Base-by-base conservation (phyloP, 2,888 invertebrate genomes). In the Euplagia quadripunctaria region DNA sequence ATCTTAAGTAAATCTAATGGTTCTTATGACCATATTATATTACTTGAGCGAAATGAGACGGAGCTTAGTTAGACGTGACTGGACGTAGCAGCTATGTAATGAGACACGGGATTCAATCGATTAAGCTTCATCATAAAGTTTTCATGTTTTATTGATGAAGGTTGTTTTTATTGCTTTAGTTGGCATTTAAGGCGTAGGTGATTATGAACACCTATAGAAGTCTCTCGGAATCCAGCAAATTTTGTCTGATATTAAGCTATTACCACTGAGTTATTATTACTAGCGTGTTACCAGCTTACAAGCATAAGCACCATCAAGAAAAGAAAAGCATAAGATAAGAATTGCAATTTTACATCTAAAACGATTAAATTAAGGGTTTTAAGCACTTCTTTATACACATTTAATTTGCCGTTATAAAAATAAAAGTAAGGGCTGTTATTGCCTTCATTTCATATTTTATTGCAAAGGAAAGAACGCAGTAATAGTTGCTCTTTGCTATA, bases 1-100 rank as follows among this genome's bases (percentile, higher is more conserved):
- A 90, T 92, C 87, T 88, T 85, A 81, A 87, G 63, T 72, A 72
- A 69, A 69, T 88, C 87, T 88, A 83, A 86, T 86, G 84, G 85
- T 84, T 83, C 83, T 83, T 78, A 74, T 81, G 78, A 66, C 79
- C 85, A 86, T 88, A 89, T 88, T 87, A 88, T 82, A 84, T 89
- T 89, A 86, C 87, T 76, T 79, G 76, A 74, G 79, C 78, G 74
- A 80, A 87, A 84, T 85, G 85, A 82, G 83, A 82, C 76, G 73
- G 78, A 65, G 72, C 78, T 81, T 77, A n/a, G 67, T 67, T 58
- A 69, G 41, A 49, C 31, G n/a, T 16, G 68, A 43, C 49, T 66
- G 43, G 46, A 61, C 46, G 69, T 20, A 55, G 31, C 6, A 12
- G 20, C 20, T 63, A 49, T 70, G 61, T 61, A 68, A 63, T 63